Base-by-base conservation (phyloP, 92 coral and sea anemone genomes). In the Actinernus sp. region DNA sequence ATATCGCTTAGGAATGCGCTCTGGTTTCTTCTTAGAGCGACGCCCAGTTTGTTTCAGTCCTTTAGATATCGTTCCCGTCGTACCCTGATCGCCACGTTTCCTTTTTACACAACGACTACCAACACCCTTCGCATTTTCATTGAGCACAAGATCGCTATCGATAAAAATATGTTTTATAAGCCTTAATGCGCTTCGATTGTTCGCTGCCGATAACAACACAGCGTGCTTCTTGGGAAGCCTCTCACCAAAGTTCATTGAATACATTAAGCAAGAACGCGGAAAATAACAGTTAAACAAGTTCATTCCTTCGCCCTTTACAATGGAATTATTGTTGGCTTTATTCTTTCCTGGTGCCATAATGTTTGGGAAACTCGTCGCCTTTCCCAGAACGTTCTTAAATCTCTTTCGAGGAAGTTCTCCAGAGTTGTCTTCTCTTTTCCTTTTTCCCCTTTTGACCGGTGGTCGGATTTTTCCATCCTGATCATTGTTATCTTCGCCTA, bases 1-100 rank as follows among this genome's bases (percentile, higher is more conserved):
- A 31, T 78, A 66, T 30, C 91, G 76, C 54, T 43, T 83, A 20
- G 94, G 82, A 14, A 92, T 61, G 18, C 82, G 74, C 61, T 45
- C 32, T 53, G 72, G n/a, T 43, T 79, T 77, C 57, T 49, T 48
- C 74, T 82, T 43, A 13, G 44, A 12, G 16, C 13, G 17, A 51
- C 32, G n/a, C n/a, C n/a, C n/a, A n/a, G n/a, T n/a, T n/a, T n/a
- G n/a, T n/a, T n/a, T n/a, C n/a, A n/a, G n/a, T n/a, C n/a, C n/a
- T n/a, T n/a, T n/a, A n/a, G n/a, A n/a, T n/a, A n/a, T n/a, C n/a
- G n/a, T n/a, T n/a, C n/a, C n/a, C n/a, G n/a, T n/a, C n/a, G n/a
- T n/a, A n/a, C n/a, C n/a, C n/a, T n/a, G n/a, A n/a, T n/a, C n/a
- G n/a, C n/a, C n/a, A n/a, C n/a, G n/a, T n/a, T n/a, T n/a, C n/a